Conservation (phyloP, 2,888 invertebrate genomes). For the Bombylius major region DNA sequence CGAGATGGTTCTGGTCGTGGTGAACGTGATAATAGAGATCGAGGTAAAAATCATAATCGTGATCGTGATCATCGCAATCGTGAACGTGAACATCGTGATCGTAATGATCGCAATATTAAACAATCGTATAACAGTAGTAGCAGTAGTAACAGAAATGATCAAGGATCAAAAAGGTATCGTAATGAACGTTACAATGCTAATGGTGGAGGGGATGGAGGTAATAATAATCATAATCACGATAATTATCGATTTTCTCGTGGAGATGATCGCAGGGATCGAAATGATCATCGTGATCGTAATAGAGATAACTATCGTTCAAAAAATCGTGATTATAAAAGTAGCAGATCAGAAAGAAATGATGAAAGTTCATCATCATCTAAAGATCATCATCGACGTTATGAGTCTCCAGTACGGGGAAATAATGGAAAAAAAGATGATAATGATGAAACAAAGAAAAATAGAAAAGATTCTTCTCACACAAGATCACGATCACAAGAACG, state of each 20-base stretch:
- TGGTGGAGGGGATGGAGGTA: slow-evolving; percentile 20
- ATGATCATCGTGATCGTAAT: slow-evolving; percentile 11
- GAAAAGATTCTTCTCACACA: not conserved
- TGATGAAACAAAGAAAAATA: not conserved
- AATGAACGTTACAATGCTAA: slow-evolving; percentile 9
- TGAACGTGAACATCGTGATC: not conserved
- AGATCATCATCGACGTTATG: not conserved
- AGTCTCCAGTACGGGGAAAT: not conserved
- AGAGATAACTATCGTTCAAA: not conserved
- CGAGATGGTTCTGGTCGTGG: not conserved
- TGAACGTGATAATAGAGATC: not conserved
- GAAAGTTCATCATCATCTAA: slow-evolving; percentile 1
- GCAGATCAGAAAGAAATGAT: not conserved
- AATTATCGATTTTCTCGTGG: slow-evolving; percentile 18
- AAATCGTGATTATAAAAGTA: not conserved
- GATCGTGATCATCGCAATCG: slow-evolving; percentile 3
- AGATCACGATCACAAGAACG: slow-evolving; percentile 2
- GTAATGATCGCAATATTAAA: slow-evolving; percentile 1
- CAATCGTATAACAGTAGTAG: not conserved
- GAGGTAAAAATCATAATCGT: not conserved
- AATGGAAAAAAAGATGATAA: not conserved
- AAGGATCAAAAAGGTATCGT: slow-evolving; percentile 14
- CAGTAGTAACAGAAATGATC: not conserved
- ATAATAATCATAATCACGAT: slow-evolving; percentile 18
- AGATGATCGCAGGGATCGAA: slow-evolving; percentile 20